phyloP scores from a whole-genome alignment of 2,888 invertebrate genomes.

The Thera obeliscata region DNA sequence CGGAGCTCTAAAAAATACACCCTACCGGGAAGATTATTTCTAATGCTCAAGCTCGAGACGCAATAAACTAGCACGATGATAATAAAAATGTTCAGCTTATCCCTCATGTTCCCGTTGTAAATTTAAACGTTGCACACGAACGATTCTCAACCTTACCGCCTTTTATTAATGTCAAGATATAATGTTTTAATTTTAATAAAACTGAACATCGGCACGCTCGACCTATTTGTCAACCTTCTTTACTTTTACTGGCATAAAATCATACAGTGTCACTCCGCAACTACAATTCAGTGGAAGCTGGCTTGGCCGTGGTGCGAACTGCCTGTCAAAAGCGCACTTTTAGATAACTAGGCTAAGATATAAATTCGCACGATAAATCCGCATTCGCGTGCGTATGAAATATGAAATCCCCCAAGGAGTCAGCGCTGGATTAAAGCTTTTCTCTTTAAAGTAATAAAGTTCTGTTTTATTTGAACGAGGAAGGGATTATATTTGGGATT shows the following conservation, averaged over 20 bases:
- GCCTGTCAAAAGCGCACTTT: slow-evolving; percentile 72
- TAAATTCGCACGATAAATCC: slow-evolving; percentile 76
- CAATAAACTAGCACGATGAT: slow-evolving; percentile 79
- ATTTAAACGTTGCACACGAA: slow-evolving; percentile 62
- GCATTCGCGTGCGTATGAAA: slow-evolving; percentile 68
- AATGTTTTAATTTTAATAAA: slow-evolving; percentile 84
- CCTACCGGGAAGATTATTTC: slow-evolving; percentile 72
- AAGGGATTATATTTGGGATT: slow-evolving; percentile 82
- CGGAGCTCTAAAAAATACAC: slow-evolving; percentile 60
- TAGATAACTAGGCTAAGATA: slow-evolving; percentile 76
- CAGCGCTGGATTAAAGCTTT: slow-evolving; percentile 78
- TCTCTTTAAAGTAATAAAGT: slow-evolving; percentile 83
- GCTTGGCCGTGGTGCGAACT: slow-evolving; percentile 40
- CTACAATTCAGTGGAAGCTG: slow-evolving; percentile 60
- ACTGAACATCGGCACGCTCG: slow-evolving; percentile 82
- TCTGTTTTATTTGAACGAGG: slow-evolving; percentile 79
- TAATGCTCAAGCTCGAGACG: slow-evolving; percentile 75
- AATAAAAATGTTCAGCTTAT: slow-evolving; percentile 80
- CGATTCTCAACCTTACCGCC: slow-evolving; percentile 72
- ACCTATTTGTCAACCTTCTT: slow-evolving; percentile 84
- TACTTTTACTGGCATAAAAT: slow-evolving; percentile 82
- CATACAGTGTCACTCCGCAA: slow-evolving; percentile 78
- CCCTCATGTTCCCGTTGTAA: slow-evolving; percentile 73
- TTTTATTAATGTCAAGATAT: slow-evolving; percentile 78
- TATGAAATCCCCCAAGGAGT: slow-evolving; percentile 70